A percentile compares a stretch with the other conserved stretches of the same genome.
These are phyloP conservation scores for Xenentodon cancila DNA, from an alignment of 2,797 vertebrate genomes.

Conservation along the genomic window DNA sequence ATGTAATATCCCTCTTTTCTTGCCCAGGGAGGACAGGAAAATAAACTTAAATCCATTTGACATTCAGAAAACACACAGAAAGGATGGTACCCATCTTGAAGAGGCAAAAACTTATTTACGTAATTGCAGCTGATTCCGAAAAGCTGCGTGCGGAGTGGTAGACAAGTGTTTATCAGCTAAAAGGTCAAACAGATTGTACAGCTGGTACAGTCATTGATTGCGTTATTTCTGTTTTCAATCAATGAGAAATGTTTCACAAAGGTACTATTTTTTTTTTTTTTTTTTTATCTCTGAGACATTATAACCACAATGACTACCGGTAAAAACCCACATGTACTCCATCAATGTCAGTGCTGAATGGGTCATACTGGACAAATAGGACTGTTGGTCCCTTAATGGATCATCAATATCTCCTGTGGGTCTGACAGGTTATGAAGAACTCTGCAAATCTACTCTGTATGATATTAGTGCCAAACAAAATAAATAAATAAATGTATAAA, in stretches of 20 bases:
- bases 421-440: slow-evolving; percentile 45
- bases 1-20: not conserved
- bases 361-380: slow-evolving; percentile 13
- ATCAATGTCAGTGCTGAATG: not conserved
- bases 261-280: slow-evolving; percentile 8
- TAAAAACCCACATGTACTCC: slow-evolving; percentile 1
- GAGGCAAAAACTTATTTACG: slow-evolving; percentile 21
- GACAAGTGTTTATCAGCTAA: slow-evolving; percentile 44
- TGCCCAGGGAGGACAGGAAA: not conserved
- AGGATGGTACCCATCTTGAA: slow-evolving; percentile 12
- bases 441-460: slow-evolving; percentile 25
- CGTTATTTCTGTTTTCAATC: slow-evolving; percentile 54
- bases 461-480: too few relatives aligned
- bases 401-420: slow-evolving; percentile 59
- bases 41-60: not conserved
- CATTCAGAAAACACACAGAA: slow-evolving; percentile 12
- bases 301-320: not conserved
- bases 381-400: slow-evolving; percentile 25
- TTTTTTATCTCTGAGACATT: slow-evolving; percentile 19
- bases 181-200: slow-evolving; percentile 56
- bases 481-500: too few relatives aligned
- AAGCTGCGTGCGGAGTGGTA: slow-evolving; percentile 32
- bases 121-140: slow-evolving; percentile 23
- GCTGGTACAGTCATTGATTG: slow-evolving; percentile 44
- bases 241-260: slow-evolving; percentile 45